phyloP scores from a whole-genome alignment of 2,797 vertebrate genomes.

The Eleutherodactylus coqui region DNA sequence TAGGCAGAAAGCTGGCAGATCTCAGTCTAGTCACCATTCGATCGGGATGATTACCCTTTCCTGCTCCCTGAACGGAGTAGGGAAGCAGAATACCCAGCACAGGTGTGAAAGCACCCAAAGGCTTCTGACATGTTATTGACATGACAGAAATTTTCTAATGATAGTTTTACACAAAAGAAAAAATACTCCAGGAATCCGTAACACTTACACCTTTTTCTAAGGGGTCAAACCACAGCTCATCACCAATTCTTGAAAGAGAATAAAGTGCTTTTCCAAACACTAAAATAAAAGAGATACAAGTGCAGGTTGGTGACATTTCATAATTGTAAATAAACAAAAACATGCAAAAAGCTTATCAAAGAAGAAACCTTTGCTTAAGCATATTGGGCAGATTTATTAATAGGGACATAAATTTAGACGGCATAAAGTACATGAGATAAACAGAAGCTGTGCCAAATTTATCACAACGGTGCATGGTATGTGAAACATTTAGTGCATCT shows the following conservation, averaged over 20 bases:
- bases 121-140: neutral
- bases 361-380: neutral
- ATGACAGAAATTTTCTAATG: neutral
- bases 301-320: neutral
- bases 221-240: constrained; percentile 91
- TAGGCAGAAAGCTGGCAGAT: no score
- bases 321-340: neutral
- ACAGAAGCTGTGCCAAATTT: no score
- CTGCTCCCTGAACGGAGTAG: no score
- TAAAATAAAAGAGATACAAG: constrained; percentile 67
- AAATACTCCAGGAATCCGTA: neutral
- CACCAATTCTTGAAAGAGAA: constrained; percentile 86
- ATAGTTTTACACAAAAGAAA: neutral
- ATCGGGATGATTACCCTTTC: no score
- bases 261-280: constrained; percentile 90
- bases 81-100: no score
- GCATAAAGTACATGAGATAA: no score
- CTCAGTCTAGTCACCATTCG: no score
- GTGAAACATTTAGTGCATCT: no score
- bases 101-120: no score
- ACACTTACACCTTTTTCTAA: constrained; percentile 85
- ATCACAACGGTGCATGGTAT: no score
- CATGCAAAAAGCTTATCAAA: neutral
- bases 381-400: no score
- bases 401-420: no score